Evolutionary conservation across 1,140 invertebrate species (phyloP).

Genomic region (Saccostrea cuccullata): DNA sequence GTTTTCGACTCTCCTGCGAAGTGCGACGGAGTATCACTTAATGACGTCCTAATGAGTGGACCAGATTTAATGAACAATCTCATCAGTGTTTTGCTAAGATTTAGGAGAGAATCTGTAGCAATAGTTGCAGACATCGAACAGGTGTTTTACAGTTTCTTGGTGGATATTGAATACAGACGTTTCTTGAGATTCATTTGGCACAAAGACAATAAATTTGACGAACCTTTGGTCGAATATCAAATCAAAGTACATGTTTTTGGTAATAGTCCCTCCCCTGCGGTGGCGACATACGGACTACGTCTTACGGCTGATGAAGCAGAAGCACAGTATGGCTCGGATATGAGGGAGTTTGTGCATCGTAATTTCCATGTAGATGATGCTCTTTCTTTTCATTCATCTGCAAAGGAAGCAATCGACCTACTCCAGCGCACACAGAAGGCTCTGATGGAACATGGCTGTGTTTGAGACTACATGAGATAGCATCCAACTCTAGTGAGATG

Average conservation of each 20-base stretch:
- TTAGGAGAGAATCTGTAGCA: too few relatives aligned
- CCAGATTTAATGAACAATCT: too few relatives aligned
- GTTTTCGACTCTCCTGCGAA: too few relatives aligned
- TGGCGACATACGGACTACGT: conserved; percentile 53
- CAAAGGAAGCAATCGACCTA: conserved; percentile 32
- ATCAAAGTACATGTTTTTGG: conserved; percentile 63
- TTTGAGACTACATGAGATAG: conserved; percentile 47
- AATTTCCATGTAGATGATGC: conserved; percentile 51
- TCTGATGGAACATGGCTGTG: conserved; percentile 10
- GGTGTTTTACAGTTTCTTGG: too few relatives aligned
- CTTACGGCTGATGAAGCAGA: conserved; percentile 43
- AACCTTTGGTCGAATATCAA: conserved; percentile 51
- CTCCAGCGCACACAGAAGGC: conserved; percentile 35
- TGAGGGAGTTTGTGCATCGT: conserved; percentile 27
- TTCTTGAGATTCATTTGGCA: background rate
- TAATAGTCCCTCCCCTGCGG: conserved; percentile 54
- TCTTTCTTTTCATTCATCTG: conserved; percentile 25
- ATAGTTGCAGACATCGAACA: too few relatives aligned
- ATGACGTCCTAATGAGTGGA: too few relatives aligned
- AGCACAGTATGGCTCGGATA: conserved; percentile 37
- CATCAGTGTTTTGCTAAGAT: too few relatives aligned
- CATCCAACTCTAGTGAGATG: conserved; percentile 44
- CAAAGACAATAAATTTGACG: background rate
- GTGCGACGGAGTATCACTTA: too few relatives aligned
- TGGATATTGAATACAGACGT: too few relatives aligned